These are phyloP conservation scores for Sylvietta virens DNA, from an alignment of 2,113 vertebrate species.

Conservation along the genomic window DNA sequence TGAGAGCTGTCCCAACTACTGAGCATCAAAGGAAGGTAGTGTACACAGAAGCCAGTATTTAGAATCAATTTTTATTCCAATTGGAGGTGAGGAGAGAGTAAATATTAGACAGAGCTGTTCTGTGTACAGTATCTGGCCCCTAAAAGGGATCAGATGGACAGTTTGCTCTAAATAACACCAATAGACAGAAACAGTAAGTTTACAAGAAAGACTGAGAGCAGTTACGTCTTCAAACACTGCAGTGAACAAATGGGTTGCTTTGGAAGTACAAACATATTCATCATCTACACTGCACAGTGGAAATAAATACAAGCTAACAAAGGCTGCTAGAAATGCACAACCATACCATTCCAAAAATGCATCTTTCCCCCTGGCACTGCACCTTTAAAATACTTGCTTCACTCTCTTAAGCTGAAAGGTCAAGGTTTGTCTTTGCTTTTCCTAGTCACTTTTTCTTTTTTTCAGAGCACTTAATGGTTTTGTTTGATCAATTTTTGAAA, in stretches of 20 bases:
- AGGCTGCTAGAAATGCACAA: background rate
- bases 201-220: background rate
- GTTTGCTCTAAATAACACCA: background rate
- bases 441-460: background rate
- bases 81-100: background rate
- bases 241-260: background rate
- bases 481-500: background rate
- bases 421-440: background rate
- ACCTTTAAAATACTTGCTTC: background rate
- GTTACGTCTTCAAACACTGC: background rate
- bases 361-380: background rate
- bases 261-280: background rate
- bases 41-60: background rate
- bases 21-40: background rate
- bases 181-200: background rate
- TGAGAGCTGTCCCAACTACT: background rate
- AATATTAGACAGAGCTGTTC: background rate
- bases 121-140: background rate
- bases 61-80: background rate
- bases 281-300: background rate
- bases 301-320: background rate
- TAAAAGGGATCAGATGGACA: background rate
- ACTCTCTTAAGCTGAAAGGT: background rate
- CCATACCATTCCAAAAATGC: background rate
- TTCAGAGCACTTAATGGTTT: background rate